A percentile compares a stretch with the other conserved stretches of the same genome.
Conservation (phyloP, 1,140 invertebrate species). For the Acromyrmex charruanus region DNA sequence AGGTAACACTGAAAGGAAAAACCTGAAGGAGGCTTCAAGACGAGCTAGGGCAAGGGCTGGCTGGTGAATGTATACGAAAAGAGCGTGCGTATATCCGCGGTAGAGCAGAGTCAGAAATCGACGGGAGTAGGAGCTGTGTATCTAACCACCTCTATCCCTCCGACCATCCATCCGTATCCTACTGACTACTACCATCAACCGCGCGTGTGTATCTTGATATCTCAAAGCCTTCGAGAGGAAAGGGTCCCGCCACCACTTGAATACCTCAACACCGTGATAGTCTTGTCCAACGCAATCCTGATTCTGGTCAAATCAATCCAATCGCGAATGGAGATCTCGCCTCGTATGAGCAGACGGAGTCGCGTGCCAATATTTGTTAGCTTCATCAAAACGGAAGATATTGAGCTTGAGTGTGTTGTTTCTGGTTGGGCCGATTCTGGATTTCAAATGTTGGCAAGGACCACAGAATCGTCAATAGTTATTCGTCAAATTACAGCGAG, state of each 20-base stretch:
- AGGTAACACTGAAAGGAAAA: slow-evolving; percentile 83
- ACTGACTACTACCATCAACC: slow-evolving; percentile 65
- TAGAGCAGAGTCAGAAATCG: slow-evolving; percentile 76
- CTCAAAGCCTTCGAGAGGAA: slow-evolving; percentile 68
- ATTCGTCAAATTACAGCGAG: slow-evolving; percentile 73
- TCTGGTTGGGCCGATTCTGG: not conserved
- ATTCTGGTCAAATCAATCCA: slow-evolving; percentile 7
- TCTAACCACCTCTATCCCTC: slow-evolving; percentile 62
- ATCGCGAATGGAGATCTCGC: not conserved
- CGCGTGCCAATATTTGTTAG: not conserved
- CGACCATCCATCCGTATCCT: slow-evolving; percentile 66
- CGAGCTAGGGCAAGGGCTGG: slow-evolving; percentile 61
- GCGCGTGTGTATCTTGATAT: slow-evolving; percentile 57
- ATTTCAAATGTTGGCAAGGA: not conserved
- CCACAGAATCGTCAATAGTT: slow-evolving; percentile 75
- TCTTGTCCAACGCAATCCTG: slow-evolving; percentile 72
- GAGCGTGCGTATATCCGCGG: slow-evolving; percentile 69
- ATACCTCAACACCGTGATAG: slow-evolving; percentile 70
- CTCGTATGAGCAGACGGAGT: slow-evolving; percentile 28
- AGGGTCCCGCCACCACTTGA: slow-evolving; percentile 74
- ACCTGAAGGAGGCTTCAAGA: slow-evolving; percentile 72
- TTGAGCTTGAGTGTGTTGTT: not conserved
- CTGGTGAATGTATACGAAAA: slow-evolving; percentile 70
- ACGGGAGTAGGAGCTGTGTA: slow-evolving; percentile 50
- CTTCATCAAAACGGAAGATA: not conserved